Base-by-base conservation (phyloP, 2,113 vertebrate genomes). In the Corydoras maculifer region DNA sequence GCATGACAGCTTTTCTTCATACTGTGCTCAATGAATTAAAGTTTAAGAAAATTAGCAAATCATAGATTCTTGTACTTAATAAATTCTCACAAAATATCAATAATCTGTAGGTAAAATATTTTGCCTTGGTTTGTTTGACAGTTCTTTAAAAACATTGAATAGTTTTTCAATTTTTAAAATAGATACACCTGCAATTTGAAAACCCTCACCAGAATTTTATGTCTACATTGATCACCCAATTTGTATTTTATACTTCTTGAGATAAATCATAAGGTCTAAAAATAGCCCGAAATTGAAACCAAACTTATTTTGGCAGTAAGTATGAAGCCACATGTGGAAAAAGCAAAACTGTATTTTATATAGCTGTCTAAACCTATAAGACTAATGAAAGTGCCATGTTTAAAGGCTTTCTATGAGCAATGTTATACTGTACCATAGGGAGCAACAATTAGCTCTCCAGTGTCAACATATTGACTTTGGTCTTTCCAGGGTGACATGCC, bases 401-500 rank as follows among this genome's bases (percentile, higher is more conserved):
- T 73, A 51, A 43, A 43, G 35, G 35, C 35, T 25, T 54, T 67
- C 48, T 58, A 62, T 30, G 54, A 50, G n/a, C 54, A 31, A 65
- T 60, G 48, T 15, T 75, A 50, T 63, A 61, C 48, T 65, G 70
- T 25, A 68, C 50, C 57, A 31, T 61, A 57, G 54, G 29, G 58
- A 60, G 14, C 51, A 49, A 58, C 65, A 49, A 72, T 69, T 58
- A 68, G 50, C 69, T 65, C 55, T 72, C 61, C 69, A 69, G 10
- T 61, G 31, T 64, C 65, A 50, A 14, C 64, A 62, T 68, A 68
- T 65, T 78, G 76, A 74, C 73, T 50, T 75, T 58, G 64, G 32
- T 15, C 69, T 75, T 78, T 75, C 58, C 65, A 75, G 70, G 67
- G 64, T 75, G 69, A 78, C 73, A 75, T 30, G 61, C 69, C 77